Evolutionary conservation across 2,113 vertebrate species (phyloP).

Genomic region (Galemys pyrenaicus): DNA sequence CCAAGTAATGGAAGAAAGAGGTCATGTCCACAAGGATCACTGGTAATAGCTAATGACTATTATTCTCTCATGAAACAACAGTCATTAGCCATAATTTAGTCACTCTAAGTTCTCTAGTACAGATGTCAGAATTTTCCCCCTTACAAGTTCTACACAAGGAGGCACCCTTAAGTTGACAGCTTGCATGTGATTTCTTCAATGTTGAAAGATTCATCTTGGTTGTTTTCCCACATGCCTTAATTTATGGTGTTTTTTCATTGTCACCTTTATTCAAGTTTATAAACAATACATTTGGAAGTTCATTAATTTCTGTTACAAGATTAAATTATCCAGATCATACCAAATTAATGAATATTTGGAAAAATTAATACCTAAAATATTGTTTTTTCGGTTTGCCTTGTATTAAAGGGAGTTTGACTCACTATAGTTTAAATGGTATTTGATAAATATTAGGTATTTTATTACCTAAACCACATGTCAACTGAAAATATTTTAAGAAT

Average conservation of each 20-base stretch:
- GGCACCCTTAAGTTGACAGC: background rate
- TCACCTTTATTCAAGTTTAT: background rate
- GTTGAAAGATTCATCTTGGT: background rate
- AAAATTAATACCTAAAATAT: background rate
- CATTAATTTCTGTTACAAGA: background rate
- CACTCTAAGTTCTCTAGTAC: background rate
- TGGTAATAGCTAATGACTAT: background rate
- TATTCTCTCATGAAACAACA: background rate
- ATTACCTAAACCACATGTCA: background rate
- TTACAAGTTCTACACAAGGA: background rate
- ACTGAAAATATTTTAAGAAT: background rate
- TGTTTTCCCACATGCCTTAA: background rate
- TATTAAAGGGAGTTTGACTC: constrained; percentile 19
- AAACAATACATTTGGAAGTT: background rate
- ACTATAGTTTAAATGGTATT: background rate
- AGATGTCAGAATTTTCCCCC: background rate
- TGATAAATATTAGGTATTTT: constrained; percentile 31
- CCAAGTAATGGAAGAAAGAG: background rate
- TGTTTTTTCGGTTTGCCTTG: constrained; percentile 6
- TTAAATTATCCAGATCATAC: background rate
- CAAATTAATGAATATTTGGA: constrained; percentile 30
- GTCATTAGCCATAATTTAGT: background rate
- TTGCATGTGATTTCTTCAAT: background rate
- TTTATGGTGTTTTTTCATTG: background rate
- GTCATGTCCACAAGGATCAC: background rate